Evolutionary conservation across 1,140 invertebrate genomes (phyloP).

Genomic region (Eupeodes corollae): DNA sequence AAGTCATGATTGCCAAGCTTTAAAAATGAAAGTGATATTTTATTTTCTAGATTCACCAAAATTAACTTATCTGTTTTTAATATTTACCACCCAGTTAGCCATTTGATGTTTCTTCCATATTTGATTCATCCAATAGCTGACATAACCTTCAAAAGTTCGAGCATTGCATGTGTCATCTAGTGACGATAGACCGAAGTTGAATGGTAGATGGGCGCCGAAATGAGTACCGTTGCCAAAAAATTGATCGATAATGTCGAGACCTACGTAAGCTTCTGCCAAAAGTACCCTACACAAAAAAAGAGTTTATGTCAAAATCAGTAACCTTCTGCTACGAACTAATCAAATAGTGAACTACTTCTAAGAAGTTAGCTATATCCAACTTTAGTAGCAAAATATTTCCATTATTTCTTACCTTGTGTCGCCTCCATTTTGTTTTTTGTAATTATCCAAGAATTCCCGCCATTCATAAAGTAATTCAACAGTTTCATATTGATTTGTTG

Average conservation of each 20-base stretch:
- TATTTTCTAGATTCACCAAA: too few species aligned
- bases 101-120: constrained; percentile 34
- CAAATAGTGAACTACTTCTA: too few species aligned
- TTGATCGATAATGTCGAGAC: constrained; percentile 39
- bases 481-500: constrained; percentile 41
- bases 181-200: constrained; percentile 45
- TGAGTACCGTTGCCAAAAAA: constrained; percentile 45
- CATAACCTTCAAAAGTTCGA: constrained; percentile 38
- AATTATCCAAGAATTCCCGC: constrained; percentile 39
- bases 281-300: constrained; percentile 42
- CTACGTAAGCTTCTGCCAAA: constrained; percentile 56
- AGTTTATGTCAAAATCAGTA: neutral
- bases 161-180: constrained; percentile 36
- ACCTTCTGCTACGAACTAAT: too few species aligned
- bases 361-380: too few species aligned
- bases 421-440: constrained; percentile 14
- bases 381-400: too few species aligned
- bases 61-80: neutral
- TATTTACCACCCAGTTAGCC: constrained; percentile 38
- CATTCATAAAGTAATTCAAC: constrained; percentile 43
- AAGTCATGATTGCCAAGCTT: constrained; percentile 53
- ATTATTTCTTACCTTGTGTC: neutral
- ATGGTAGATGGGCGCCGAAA: constrained; percentile 46
- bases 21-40: constrained; percentile 12
- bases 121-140: constrained; percentile 43